Conservation (phyloP, 2,888 invertebrate genomes). For the Parochlus steinenii region DNA sequence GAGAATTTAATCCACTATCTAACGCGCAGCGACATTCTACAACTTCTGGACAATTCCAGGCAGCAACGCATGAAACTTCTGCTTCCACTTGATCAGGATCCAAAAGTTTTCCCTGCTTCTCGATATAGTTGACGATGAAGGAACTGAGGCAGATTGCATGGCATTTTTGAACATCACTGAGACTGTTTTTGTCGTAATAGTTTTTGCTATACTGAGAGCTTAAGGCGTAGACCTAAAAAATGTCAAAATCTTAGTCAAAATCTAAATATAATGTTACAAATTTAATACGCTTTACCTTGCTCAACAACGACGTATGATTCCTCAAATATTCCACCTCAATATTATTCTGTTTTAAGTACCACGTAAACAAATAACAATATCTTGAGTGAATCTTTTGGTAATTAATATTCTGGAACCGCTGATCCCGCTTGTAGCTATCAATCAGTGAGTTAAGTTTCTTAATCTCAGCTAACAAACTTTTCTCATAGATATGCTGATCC, state of each 20-base stretch:
- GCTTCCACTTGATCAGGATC: conserved; percentile 34
- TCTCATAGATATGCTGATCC: conserved; percentile 37
- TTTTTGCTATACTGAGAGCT: not conserved
- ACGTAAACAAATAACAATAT: conserved; percentile 43
- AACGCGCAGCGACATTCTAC: conserved; percentile 45
- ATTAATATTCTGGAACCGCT: conserved; percentile 42
- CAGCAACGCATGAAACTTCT: conserved; percentile 37
- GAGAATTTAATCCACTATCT: conserved; percentile 28
- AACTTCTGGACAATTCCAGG: conserved; percentile 35
- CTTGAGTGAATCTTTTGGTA: conserved; percentile 49
- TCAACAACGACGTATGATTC: conserved; percentile 1
- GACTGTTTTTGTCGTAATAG: too few relatives aligned
- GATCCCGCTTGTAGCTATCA: conserved; percentile 49
- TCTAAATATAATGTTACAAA: conserved; percentile 1
- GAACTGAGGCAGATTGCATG: conserved; percentile 12
- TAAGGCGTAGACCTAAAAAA: conserved; percentile 6
- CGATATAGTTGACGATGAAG: conserved; percentile 6
- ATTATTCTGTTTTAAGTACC: conserved; percentile 36
- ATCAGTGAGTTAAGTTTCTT: conserved; percentile 52
- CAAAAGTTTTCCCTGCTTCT: conserved; percentile 22
- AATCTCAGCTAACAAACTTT: conserved; percentile 45
- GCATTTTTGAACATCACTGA: conserved; percentile 2
- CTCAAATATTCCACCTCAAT: conserved; percentile 15
- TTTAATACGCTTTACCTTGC: conserved; percentile 4
- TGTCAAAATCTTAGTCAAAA: too few relatives aligned